These are phyloP conservation scores for Melanophora roralis DNA, from an alignment of 2,888 invertebrate genomes.

Conservation along the genomic window DNA sequence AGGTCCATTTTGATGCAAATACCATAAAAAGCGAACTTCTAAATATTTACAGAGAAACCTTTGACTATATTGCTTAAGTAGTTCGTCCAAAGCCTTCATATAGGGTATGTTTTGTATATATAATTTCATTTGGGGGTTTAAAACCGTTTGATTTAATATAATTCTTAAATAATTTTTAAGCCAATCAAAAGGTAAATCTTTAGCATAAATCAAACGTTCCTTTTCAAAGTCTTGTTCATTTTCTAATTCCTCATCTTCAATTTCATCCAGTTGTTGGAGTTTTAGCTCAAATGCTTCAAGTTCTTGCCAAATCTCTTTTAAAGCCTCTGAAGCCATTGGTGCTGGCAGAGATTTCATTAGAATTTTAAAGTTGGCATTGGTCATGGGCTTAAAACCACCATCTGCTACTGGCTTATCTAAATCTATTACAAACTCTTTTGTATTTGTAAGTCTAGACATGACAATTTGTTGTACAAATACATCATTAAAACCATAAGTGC, in stretches of 20 bases:
- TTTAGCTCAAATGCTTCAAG: slow-evolving; percentile 53
- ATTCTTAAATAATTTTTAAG: slow-evolving; percentile 58
- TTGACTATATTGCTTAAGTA: slow-evolving; percentile 48
- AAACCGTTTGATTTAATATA: slow-evolving; percentile 33
- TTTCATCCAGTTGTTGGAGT: slow-evolving; percentile 38
- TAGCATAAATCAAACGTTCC: slow-evolving; percentile 25
- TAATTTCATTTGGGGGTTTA: slow-evolving; percentile 46
- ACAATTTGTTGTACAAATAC: slow-evolving; percentile 62
- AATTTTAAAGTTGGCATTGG: slow-evolving; percentile 6
- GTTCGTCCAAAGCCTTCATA: slow-evolving; percentile 47
- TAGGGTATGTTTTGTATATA: slow-evolving; percentile 62
- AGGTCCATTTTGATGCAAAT: slow-evolving; percentile 56
- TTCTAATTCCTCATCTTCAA: slow-evolving; percentile 40
- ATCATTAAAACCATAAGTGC: slow-evolving; percentile 63
- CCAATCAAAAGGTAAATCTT: slow-evolving; percentile 56
- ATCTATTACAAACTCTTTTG: slow-evolving; percentile 41
- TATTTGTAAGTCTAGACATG: slow-evolving; percentile 41
- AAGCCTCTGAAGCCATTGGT: background rate
- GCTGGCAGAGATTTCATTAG: slow-evolving; percentile 49
- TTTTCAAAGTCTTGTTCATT: slow-evolving; percentile 23
- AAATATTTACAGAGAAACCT: slow-evolving; percentile 63
- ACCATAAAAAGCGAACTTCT: slow-evolving; percentile 62
- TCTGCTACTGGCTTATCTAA: slow-evolving; percentile 61
- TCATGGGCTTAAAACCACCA: slow-evolving; percentile 57
- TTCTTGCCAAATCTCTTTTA: slow-evolving; percentile 47